Percentiles rank a stretch among this genome's conserved stretches.
Evolutionary conservation across 1,140 invertebrate genomes (phyloP).

Genomic region (Drosophila punjabiensis): DNA sequence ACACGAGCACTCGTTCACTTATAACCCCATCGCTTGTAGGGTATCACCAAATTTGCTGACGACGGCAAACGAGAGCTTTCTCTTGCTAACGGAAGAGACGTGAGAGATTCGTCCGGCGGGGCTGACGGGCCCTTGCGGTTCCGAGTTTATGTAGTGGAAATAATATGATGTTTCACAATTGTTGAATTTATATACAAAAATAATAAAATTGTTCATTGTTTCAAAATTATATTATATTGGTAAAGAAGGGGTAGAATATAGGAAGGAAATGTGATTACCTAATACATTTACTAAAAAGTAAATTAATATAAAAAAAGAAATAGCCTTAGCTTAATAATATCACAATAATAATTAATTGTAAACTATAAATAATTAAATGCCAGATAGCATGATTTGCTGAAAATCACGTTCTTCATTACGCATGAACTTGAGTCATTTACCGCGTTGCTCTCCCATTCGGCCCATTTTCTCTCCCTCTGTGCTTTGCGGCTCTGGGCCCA

Average conservation of each 20-base stretch:
- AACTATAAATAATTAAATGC: background rate
- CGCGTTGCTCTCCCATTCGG: slow-evolving; percentile 1
- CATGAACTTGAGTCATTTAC: slow-evolving; percentile 44
- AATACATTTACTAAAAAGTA: background rate
- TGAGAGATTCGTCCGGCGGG: slow-evolving; percentile 8
- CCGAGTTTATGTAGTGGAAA: slow-evolving; percentile 22
- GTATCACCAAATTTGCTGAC: slow-evolving; percentile 49
- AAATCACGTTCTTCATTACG: background rate
- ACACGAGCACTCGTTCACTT: background rate
- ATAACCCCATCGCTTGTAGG: background rate
- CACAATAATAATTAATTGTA: background rate
- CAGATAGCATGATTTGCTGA: no score
- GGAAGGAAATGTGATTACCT: background rate
- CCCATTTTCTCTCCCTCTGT: background rate
- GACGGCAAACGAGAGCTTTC: slow-evolving; percentile 41
- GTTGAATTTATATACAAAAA: no score
- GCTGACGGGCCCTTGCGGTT: slow-evolving; percentile 15
- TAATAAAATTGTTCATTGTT: background rate
- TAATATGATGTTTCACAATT: background rate
- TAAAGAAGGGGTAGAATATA: background rate
- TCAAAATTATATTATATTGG: background rate
- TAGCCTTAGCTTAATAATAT: background rate
- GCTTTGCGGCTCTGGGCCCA: slow-evolving; percentile 6
- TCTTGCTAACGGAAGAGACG: slow-evolving; percentile 16
- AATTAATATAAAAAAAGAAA: background rate